A percentile compares a stretch with the other conserved stretches of the same genome.
phyloP scores from a whole-genome alignment of 2,888 invertebrate species.

The Scrobipalpa costella region DNA sequence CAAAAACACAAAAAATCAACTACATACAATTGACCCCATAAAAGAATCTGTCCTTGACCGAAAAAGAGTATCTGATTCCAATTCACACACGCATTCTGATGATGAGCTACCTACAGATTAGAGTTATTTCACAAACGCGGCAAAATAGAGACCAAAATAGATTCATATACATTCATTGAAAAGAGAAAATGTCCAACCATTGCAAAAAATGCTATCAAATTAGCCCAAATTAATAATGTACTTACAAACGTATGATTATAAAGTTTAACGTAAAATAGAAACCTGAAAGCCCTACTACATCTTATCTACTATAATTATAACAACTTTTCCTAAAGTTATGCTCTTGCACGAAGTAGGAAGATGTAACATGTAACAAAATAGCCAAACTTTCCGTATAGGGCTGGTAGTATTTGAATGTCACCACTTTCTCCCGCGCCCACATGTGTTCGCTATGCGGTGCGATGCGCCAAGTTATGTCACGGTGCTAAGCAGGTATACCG shows the following conservation, averaged over 20 bases:
- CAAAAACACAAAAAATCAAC: background rate
- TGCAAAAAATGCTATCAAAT: too few relatives aligned
- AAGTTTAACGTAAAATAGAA: too few relatives aligned
- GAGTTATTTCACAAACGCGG: background rate
- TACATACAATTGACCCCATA: background rate
- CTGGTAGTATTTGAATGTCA: slow-evolving; percentile 16
- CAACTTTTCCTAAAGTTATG: background rate
- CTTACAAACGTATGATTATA: too few relatives aligned
- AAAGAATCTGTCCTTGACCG: background rate
- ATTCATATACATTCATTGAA: too few relatives aligned
- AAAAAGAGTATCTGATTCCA: slow-evolving; percentile 2
- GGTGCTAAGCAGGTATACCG: background rate
- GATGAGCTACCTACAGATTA: background rate
- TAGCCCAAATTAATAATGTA: too few relatives aligned
- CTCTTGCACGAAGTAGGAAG: slow-evolving; percentile 2
- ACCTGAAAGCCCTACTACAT: too few relatives aligned
- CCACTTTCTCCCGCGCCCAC: slow-evolving; percentile 16
- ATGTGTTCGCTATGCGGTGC: background rate
- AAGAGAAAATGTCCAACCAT: too few relatives aligned
- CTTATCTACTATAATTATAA: too few relatives aligned
- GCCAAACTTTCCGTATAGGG: slow-evolving; percentile 13
- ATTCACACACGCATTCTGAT: background rate
- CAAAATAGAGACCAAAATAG: background rate
- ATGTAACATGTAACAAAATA: slow-evolving; percentile 7
- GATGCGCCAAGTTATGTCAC: slow-evolving; percentile 13